These are phyloP conservation scores for Petroica traversi DNA, from an alignment of 2,113 vertebrate genomes.

Conservation along the genomic window DNA sequence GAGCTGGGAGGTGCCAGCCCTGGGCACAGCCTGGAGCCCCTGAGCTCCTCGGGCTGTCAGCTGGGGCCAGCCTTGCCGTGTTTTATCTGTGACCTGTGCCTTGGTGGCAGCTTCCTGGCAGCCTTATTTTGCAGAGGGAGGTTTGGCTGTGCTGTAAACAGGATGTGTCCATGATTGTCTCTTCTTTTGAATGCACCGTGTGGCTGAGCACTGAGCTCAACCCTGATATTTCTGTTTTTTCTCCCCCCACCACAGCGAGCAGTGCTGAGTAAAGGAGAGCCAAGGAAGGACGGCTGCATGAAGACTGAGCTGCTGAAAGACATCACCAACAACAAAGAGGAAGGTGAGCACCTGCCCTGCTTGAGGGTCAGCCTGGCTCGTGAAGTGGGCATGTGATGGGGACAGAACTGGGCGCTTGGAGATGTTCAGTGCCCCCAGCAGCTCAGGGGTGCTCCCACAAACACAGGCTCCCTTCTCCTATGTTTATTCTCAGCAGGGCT, in stretches of 20 bases:
- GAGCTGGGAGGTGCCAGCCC: neutral
- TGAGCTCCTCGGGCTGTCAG: neutral
- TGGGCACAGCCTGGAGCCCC: neutral
- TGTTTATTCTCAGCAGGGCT: neutral
- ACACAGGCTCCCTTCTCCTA: neutral
- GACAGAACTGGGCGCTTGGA: neutral
- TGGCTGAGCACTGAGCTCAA: neutral
- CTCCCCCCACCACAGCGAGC: constrained; percentile 7
- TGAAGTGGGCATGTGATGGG: neutral
- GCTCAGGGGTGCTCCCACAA: neutral
- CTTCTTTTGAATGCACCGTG: neutral
- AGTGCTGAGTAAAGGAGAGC: constrained; percentile 72
- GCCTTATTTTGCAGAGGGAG: neutral
- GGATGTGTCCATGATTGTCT: constrained; percentile 10
- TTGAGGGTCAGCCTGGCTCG: neutral
- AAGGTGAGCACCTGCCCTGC: constrained; percentile 68
- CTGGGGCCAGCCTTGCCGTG: neutral
- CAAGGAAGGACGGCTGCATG: constrained; percentile 73
- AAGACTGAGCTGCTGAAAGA: constrained; percentile 77
- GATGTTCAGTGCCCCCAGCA: neutral
- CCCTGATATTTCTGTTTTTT: neutral
- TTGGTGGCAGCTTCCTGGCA: constrained; percentile 28
- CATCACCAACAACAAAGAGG: constrained; percentile 73
- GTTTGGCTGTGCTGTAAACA: constrained; percentile 13
- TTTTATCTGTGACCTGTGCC: constrained; percentile 27